Percentiles rank a stretch among this genome's conserved stretches.
These are phyloP conservation scores for Amphiura filiformis DNA, from an alignment of 35 echinoderm and acorn worm species.

Conservation along the genomic window DNA sequence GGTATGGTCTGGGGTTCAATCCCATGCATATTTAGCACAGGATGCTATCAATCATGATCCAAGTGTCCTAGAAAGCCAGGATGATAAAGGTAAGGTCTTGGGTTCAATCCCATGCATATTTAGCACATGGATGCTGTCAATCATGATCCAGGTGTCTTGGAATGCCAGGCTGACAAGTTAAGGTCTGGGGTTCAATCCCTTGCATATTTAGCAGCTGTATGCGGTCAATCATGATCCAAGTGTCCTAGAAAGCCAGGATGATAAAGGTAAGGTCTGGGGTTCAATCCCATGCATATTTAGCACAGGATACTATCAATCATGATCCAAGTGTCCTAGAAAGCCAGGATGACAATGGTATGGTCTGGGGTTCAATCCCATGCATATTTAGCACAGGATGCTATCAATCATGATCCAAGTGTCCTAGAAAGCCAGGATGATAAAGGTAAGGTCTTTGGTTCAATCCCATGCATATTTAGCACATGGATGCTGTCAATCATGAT, in stretches of 20 bases:
- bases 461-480: neutral
- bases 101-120: neutral
- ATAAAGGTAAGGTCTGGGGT: constrained; percentile 52
- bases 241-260: constrained; percentile 83
- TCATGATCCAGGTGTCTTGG: no score
- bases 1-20: constrained; percentile 56
- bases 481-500: neutral
- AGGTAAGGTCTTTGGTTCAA: constrained; percentile 43
- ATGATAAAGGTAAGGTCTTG: constrained; percentile 75
- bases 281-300: neutral
- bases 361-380: neutral
- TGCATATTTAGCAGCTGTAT: no score
- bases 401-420: constrained; percentile 80
- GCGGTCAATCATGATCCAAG: constrained; percentile 90
- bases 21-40: constrained; percentile 76
- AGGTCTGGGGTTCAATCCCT: no score
- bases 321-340: constrained; percentile 85
- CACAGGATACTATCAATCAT: constrained; percentile 74
- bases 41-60: constrained; percentile 88
- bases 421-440: constrained; percentile 88
- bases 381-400: neutral
- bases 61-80: constrained; percentile 77
- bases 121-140: constrained; percentile 74
- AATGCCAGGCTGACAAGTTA: no score
- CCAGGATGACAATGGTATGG: constrained; percentile 89